Conservation (phyloP, 2,113 vertebrate species). For the Calcarius ornatus region DNA sequence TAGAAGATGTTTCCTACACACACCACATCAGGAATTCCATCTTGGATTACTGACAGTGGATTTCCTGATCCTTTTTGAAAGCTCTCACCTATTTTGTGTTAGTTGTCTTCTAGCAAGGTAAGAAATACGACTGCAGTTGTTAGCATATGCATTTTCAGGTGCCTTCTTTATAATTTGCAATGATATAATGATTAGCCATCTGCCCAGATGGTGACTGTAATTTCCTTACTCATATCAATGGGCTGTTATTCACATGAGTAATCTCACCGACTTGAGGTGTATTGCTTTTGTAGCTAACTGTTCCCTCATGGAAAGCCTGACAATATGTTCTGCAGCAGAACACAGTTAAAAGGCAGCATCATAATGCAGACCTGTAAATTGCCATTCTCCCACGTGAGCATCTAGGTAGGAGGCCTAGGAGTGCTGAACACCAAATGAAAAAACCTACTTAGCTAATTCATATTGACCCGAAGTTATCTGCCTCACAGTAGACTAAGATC, state of each 20-base stretch:
- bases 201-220: slow-evolving; percentile 8
- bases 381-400: not conserved
- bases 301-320: not conserved
- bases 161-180: not conserved
- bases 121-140: not conserved
- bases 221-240: slow-evolving; percentile 17
- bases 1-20: not conserved
- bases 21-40: not conserved
- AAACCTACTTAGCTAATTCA: not conserved
- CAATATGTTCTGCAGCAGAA: not conserved
- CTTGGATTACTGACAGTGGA: not conserved
- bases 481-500: not conserved
- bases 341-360: not conserved
- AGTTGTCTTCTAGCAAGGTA: not conserved
- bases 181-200: not conserved
- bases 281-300: not conserved
- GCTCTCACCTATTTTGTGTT: not conserved
- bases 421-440: not conserved
- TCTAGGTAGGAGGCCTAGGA: not conserved
- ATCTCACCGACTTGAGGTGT: not conserved
- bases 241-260: slow-evolving; percentile 24
- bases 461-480: not conserved
- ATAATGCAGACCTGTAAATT: not conserved
- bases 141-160: not conserved
- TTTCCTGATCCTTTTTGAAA: not conserved